Evolutionary conservation across 2,888 invertebrate species (phyloP).

Genomic region (Caenorhabditis sp.): DNA sequence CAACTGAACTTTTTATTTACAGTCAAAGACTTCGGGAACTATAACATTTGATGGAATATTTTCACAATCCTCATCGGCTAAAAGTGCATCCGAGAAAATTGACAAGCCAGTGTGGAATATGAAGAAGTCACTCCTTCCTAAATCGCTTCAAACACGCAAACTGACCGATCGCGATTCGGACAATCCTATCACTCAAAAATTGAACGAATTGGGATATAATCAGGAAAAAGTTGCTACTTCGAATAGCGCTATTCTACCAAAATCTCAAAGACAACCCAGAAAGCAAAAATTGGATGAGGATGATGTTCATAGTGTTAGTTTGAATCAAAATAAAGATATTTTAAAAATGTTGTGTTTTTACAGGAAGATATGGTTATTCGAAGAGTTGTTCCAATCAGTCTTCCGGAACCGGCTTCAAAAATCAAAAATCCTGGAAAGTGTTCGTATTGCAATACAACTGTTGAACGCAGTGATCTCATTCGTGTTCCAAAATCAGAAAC

Average conservation of each 20-base stretch:
- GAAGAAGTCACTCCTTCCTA: background rate
- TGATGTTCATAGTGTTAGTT: background rate
- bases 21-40: background rate
- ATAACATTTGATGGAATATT: background rate
- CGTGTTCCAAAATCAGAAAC: slow-evolving; percentile 21
- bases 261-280: slow-evolving; percentile 13
- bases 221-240: background rate
- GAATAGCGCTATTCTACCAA: slow-evolving; percentile 11
- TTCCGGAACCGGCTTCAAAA: background rate
- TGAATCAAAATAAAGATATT: background rate
- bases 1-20: too few relatives aligned
- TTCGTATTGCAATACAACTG: slow-evolving; percentile 10
- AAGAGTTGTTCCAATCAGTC: slow-evolving; percentile 12
- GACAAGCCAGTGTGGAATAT: background rate
- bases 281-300: slow-evolving; percentile 22
- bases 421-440: slow-evolving; percentile 12
- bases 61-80: background rate
- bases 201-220: background rate
- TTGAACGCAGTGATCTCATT: slow-evolving; percentile 4
- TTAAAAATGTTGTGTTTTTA: background rate
- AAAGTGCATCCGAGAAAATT: background rate
- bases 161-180: background rate
- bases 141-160: background rate
- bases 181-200: background rate
- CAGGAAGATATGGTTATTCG: background rate